Evolutionary conservation across 2,797 vertebrate genomes (phyloP), one percentile per base, ranked within the genome.

Genomic region (Ficedula albicollis): DNA sequence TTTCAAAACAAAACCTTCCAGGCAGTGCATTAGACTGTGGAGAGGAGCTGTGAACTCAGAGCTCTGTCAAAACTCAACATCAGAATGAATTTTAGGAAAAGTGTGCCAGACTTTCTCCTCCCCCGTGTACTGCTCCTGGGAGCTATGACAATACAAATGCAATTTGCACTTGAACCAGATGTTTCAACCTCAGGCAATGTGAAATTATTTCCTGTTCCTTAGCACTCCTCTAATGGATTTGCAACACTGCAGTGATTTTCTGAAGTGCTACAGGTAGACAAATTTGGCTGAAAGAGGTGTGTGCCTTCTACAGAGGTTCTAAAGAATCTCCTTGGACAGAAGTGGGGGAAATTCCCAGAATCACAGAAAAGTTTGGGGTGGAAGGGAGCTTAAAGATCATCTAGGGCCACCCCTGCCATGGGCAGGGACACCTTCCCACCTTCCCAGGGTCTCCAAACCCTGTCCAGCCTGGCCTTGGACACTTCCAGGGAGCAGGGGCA

Each of bases 131-230:
- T 64, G 74, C 72, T 93, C 69, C 29, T 9, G 32, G 76, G 95
- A 96, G 82, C 36, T 92, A 22, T 74, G 32, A 95, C 70, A 82
- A 89, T 22, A 81, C 5, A 3, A 96, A 78, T 70, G 29, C 16
- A 49, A 83, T 95, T 95, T 93, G 48, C 27, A 89, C 46, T 96
- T 92, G 34, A 90, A 82, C 51, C 80, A 87, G 63, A 66, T 76
- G 86, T 84, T 93, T 84, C 70, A 82, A 66, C 83, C 77, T 44
- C 21, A 91, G 80, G 84, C 84, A 60, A 89, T 0, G 1, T 9
- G 46, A 95, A 92, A 90, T 72, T 83, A 83, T 95, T 96, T 91
- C 64, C 89, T 64, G 11, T 39, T 85, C 64, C 46, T 60, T 41
- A 91, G 41, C 43, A 60, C 38, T 66, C 29, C 66, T 72, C 44